Percentiles rank a stretch among this genome's conserved stretches.
phyloP scores from a whole-genome alignment of 2,113 vertebrate genomes.

The Terrapene triunguis region DNA sequence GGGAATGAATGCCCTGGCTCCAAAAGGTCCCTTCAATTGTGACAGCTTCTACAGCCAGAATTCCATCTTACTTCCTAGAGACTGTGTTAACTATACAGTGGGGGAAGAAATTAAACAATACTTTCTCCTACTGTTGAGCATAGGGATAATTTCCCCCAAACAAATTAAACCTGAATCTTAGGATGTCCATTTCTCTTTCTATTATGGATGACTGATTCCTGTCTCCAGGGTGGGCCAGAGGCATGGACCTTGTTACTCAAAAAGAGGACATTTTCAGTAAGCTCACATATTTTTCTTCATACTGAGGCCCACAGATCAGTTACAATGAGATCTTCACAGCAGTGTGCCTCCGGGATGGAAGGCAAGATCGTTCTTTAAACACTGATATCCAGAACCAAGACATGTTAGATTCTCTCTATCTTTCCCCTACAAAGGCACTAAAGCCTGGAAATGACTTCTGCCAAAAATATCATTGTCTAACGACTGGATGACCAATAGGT shows the following conservation, averaged over 20 bases:
- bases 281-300: not conserved
- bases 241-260: accelerated
- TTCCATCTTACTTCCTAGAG: accelerated
- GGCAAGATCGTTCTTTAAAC: not conserved
- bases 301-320: not conserved
- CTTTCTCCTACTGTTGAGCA: not conserved
- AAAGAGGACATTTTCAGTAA: not conserved
- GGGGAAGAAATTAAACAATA: accelerated
- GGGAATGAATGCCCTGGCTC: no score
- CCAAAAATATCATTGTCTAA: not conserved
- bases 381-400: accelerated
- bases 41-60: not conserved
- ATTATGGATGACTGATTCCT: not conserved
- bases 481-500: accelerated
- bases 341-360: not conserved
- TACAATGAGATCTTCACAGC: not conserved
- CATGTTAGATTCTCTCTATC: not conserved
- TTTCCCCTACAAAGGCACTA: not conserved
- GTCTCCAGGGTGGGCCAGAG: not conserved
- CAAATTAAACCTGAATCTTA: not conserved
- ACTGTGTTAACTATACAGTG: not conserved
- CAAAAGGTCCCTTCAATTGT: not conserved
- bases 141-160: not conserved
- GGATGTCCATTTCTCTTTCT: not conserved
- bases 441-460: not conserved